Evolutionary conservation across 1,140 invertebrate genomes (phyloP).

Genomic region (Anthonomus grandis): DNA sequence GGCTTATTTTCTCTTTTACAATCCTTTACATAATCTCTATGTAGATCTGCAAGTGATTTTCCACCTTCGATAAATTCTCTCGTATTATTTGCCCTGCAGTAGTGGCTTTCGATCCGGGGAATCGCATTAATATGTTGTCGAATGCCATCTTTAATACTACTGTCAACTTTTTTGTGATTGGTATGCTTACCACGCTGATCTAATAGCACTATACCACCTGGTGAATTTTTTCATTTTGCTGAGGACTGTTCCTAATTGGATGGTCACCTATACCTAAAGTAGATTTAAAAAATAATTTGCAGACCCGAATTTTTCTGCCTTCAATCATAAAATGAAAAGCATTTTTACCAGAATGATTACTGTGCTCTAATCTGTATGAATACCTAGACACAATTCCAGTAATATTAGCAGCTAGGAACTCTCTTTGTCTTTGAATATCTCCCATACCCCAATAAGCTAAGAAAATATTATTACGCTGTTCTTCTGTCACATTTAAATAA

Average conservation of each 20-base stretch:
- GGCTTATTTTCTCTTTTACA: slow-evolving; percentile 2
- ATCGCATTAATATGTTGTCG: slow-evolving; percentile 12
- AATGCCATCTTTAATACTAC: slow-evolving; percentile 10
- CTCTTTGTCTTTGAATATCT: no score
- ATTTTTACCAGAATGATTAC: no score
- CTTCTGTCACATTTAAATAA: no score
- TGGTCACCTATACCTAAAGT: no score
- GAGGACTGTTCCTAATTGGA: neutral
- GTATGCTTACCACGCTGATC: slow-evolving; percentile 5
- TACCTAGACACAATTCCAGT: no score
- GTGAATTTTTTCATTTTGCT: neutral
- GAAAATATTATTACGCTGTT: no score
- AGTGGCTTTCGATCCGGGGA: slow-evolving; percentile 10
- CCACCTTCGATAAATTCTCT: slow-evolving; percentile 36
- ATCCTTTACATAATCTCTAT: slow-evolving; percentile 21
- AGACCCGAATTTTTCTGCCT: neutral
- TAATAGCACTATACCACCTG: neutral
- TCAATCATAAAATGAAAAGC: no score
- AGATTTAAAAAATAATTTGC: neutral
- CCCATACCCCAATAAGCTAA: no score
- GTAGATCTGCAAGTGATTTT: no score
- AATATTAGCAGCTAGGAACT: no score
- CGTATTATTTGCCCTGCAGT: neutral
- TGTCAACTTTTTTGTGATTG: slow-evolving; percentile 14
- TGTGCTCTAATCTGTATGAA: no score